A percentile compares a stretch with the other conserved stretches of the same genome.
phyloP scores from a whole-genome alignment of 2,797 vertebrate genomes.

The Emys orbicularis region DNA sequence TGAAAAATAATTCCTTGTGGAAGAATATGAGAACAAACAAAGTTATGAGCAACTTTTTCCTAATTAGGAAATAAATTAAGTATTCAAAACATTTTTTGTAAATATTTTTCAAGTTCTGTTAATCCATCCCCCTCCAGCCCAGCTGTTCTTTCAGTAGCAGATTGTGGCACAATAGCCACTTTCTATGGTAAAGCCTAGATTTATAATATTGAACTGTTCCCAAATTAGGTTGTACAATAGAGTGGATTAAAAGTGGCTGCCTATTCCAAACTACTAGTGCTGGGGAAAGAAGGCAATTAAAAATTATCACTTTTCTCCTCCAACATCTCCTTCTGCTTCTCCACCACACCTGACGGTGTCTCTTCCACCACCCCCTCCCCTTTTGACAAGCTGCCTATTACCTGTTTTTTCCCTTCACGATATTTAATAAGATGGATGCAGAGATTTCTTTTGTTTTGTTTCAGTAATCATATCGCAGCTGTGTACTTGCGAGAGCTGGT shows the following conservation, averaged over 20 bases:
- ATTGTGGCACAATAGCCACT: background rate
- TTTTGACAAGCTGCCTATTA: background rate
- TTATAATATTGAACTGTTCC: background rate
- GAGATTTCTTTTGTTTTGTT: background rate
- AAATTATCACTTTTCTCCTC: background rate
- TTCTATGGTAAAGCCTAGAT: background rate
- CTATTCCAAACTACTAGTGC: background rate
- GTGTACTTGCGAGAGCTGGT: background rate
- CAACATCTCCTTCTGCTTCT: background rate
- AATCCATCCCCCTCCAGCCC: background rate
- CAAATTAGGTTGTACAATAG: background rate
- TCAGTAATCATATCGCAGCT: background rate
- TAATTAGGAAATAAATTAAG: background rate
- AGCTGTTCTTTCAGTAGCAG: background rate
- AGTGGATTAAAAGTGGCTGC: background rate
- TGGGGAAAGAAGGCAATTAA: background rate
- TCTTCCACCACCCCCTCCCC: background rate
- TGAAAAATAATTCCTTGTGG: background rate
- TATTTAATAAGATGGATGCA: background rate
- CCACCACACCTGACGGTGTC: background rate
- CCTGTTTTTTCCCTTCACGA: background rate
- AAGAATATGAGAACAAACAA: background rate
- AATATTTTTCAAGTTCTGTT: background rate
- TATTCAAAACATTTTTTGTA: background rate
- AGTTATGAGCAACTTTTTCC: background rate